Percentiles rank a stretch among this genome's conserved stretches.
These are phyloP conservation scores for Hirudinaria manillensis DNA, from an alignment of 2,888 invertebrate genomes.

Conservation along the genomic window DNA sequence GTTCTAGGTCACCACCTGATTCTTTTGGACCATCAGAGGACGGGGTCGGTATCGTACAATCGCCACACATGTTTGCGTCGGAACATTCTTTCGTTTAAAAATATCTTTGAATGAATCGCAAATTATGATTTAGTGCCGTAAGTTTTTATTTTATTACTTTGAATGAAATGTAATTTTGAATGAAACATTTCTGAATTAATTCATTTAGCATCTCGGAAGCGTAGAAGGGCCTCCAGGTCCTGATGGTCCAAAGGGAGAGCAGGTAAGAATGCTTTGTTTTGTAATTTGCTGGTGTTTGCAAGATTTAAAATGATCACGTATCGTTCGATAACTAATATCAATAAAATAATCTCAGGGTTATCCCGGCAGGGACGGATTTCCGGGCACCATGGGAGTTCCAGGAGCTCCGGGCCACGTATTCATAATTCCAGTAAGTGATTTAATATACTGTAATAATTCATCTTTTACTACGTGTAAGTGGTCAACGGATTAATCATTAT, in stretches of 20 bases:
- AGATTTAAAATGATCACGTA: too few species aligned
- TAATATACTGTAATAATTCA: too few species aligned
- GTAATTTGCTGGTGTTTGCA: neutral
- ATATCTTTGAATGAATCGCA: too few species aligned
- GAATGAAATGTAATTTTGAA: neutral
- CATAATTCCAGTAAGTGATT: slow-evolving; percentile 70
- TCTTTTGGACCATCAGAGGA: too few species aligned
- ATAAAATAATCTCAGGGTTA: slow-evolving; percentile 56
- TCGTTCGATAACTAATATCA: neutral
- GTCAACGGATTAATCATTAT: too few species aligned
- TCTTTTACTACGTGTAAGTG: too few species aligned
- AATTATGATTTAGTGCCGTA: too few species aligned
- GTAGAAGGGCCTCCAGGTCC: slow-evolving; percentile 53
- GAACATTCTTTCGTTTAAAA: too few species aligned
- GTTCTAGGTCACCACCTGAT: neutral
- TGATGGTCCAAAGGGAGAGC: slow-evolving; percentile 59
- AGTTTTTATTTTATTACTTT: neutral
- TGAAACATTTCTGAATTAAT: neutral
- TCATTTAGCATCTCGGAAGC: slow-evolving; percentile 2
- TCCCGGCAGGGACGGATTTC: slow-evolving; percentile 69
- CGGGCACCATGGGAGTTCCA: slow-evolving; percentile 68
- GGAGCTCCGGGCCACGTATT: slow-evolving; percentile 85
- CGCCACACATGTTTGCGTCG: too few species aligned
- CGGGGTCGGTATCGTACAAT: too few species aligned
- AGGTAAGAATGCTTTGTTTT: slow-evolving; percentile 17